Base-by-base conservation (phyloP, 2,888 invertebrate genomes). In the Scaptomyza polygonia region DNA sequence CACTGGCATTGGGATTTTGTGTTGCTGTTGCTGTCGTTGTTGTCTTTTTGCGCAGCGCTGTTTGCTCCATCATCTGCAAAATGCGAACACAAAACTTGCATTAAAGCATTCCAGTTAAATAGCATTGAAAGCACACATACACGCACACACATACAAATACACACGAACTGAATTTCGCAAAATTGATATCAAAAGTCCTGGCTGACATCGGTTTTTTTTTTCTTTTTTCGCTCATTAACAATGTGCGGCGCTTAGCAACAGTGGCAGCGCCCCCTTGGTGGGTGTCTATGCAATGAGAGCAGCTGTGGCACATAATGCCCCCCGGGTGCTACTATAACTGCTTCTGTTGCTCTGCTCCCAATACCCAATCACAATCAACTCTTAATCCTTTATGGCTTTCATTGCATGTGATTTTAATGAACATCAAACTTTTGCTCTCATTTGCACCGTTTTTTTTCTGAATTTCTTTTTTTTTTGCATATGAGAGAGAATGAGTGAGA, bases 361-460 rank as follows among this genome's bases (percentile, higher is more conserved):
- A 11, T n/a, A 8, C 30, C 53, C 44, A 54, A 56, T 42, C 54
- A 21, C 45, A 68, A 65, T 75, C 57, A 69, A 59, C 39, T 56
- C 58, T 18, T 51, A 59, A 57, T 73, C 69, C 74, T 63, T 63
- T 71, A 72, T 70, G 77, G 69, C 52, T 61, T 63, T 48, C 73
- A 52, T 67, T 49, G 69, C 73, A 73, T 79, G 77, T 63, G 75
- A 77, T 82, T 81, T 86, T 76, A 83, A 86, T 77, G 75, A 83
- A 75, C 75, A 77, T 72, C 56, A 66, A 48, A 66, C 62, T 67
- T 73, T 62, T 49, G 16, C 61, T 51, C 51, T 57, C 49, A 40
- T 32, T 55, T 16, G 3, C 11, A 40, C 25, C 43, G 44, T 40
- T 59, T 59, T 52, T 45, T 43, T 42, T 14, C 14, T n/a, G n/a